A percentile compares a stretch with the other conserved stretches of the same genome.
Evolutionary conservation across 1,140 invertebrate genomes (phyloP).

Genomic region (Antheraea pernyi): DNA sequence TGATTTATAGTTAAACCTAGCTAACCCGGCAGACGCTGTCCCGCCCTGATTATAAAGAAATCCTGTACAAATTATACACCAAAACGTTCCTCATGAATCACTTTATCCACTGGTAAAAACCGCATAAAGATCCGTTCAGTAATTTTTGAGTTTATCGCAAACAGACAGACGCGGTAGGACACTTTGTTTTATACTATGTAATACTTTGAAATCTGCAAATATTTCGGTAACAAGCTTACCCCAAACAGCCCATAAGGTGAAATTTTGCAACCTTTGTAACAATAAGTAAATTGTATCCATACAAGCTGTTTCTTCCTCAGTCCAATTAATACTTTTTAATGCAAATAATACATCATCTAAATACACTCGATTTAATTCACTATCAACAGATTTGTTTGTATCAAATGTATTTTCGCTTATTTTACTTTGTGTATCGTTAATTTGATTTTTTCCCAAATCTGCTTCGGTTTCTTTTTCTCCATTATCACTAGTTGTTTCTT

Average conservation of each 20-base stretch:
- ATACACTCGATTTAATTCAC: conserved; percentile 43
- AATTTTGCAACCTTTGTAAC: conserved; percentile 56
- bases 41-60: no score
- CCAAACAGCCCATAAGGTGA: conserved; percentile 69
- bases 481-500: neutral
- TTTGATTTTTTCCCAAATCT: neutral
- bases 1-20: no score
- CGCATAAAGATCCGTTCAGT: no score
- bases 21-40: no score
- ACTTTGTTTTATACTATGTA: no score
- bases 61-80: no score
- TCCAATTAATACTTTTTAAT: conserved; percentile 60
- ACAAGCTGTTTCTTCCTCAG: conserved; percentile 52
- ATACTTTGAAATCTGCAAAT: neutral
- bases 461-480: neutral
- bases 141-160: no score
- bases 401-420: neutral
- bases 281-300: conserved; percentile 47
- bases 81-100: no score
- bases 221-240: conserved; percentile 43
- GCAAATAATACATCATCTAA: conserved; percentile 58
- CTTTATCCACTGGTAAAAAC: no score
- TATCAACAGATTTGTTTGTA: conserved; percentile 1
- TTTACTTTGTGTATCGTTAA: neutral
- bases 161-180: no score